Evolutionary conservation across 2,113 vertebrate genomes (phyloP).

Genomic region (Clarias gariepinus): DNA sequence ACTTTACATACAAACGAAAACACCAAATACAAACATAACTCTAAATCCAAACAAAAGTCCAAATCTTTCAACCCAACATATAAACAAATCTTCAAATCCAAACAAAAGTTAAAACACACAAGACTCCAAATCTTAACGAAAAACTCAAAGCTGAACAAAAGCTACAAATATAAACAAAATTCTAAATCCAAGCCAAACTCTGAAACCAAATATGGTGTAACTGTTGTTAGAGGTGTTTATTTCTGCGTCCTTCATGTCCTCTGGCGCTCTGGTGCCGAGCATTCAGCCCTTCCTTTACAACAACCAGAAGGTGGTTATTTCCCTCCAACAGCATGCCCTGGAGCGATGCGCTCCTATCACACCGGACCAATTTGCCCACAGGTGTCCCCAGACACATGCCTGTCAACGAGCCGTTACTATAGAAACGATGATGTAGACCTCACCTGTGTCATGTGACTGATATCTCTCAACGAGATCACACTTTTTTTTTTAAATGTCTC

Average conservation of each 20-base stretch:
- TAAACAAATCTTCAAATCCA: not conserved
- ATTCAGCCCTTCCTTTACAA: not conserved
- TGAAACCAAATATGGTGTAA: too few species aligned
- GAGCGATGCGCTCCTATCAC: not conserved
- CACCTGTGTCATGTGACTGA: too few species aligned
- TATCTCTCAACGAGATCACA: too few species aligned
- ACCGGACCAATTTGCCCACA: not conserved
- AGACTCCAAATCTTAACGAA: not conserved
- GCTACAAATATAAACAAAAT: not conserved
- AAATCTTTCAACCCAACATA: not conserved
- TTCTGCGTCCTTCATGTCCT: not conserved
- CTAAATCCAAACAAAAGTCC: too few species aligned
- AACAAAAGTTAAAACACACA: not conserved
- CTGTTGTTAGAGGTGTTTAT: not conserved
- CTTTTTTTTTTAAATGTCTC: too few species aligned
- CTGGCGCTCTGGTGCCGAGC: too few species aligned
- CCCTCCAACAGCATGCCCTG: not conserved
- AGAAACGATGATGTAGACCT: too few species aligned
- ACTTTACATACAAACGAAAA: too few species aligned
- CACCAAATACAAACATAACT: too few species aligned
- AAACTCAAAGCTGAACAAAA: not conserved
- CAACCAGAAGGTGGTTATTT: not conserved
- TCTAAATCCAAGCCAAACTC: not conserved
- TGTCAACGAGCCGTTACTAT: too few species aligned
- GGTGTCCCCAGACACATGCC: too few species aligned